These are phyloP conservation scores for Geophilus truncorum DNA, from an alignment of 2,888 invertebrate species.

Conservation along the genomic window DNA sequence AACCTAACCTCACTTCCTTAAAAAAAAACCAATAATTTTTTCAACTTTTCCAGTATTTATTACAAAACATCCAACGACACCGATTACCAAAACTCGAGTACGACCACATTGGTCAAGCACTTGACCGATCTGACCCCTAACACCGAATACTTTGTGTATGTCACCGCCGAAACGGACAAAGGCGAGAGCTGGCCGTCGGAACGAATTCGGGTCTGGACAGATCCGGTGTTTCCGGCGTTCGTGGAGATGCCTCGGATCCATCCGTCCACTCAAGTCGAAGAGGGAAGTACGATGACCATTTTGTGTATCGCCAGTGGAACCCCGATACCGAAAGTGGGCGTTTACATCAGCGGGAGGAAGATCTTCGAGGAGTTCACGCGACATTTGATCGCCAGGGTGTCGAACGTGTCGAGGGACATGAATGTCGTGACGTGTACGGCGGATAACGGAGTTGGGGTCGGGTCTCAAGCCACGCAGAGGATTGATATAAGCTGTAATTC, in stretches of 20 bases:
- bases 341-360: constrained; percentile 71
- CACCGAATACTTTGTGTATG: constrained; percentile 74
- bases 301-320: constrained; percentile 79
- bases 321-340: constrained; percentile 75
- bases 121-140: constrained; percentile 69
- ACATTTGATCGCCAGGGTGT: constrained; percentile 80
- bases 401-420: constrained; percentile 79
- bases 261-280: constrained; percentile 73
- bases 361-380: constrained; percentile 75
- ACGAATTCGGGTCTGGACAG: constrained; percentile 78
- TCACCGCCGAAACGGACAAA: constrained; percentile 59
- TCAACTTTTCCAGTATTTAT: constrained; percentile 56
- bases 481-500: constrained; percentile 78
- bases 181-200: constrained; percentile 73
- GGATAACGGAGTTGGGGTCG: constrained; percentile 80
- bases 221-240: constrained; percentile 78
- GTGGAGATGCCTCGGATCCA: constrained; percentile 77
- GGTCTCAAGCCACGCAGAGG: constrained; percentile 75
- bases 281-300: constrained; percentile 80
- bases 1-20: no score
- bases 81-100: constrained; percentile 57
- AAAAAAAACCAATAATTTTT: no score
- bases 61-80: constrained; percentile 63
- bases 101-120: constrained; percentile 65
- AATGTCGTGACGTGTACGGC: constrained; percentile 80